A percentile compares a stretch with the other conserved stretches of the same genome.
These are phyloP conservation scores for Talpa occidentalis DNA, from an alignment of 2,113 vertebrate species.

Conservation along the genomic window DNA sequence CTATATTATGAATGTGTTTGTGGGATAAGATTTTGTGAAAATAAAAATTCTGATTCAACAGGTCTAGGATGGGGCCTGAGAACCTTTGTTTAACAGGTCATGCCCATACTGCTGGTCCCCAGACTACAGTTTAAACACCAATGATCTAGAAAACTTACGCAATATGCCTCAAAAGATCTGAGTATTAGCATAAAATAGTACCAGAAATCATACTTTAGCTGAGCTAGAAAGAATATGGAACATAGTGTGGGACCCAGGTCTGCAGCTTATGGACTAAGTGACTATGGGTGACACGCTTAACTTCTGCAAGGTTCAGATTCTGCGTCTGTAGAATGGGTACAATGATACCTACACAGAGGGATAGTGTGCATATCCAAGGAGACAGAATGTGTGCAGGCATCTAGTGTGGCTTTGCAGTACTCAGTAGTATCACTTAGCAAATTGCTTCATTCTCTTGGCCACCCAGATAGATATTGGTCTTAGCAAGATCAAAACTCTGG, in stretches of 20 bases:
- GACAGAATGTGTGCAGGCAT: not conserved
- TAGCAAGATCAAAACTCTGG: not conserved
- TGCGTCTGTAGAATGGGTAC: not conserved
- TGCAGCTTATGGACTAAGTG: not conserved
- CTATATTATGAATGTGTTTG: not conserved
- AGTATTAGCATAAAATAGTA: not conserved
- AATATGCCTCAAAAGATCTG: not conserved
- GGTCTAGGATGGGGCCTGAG: not conserved
- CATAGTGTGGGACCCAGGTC: fast-evolving
- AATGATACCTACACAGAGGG: not conserved
- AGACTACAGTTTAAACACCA: not conserved
- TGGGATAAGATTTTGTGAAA: conserved; percentile 20
- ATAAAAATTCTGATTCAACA: not conserved
- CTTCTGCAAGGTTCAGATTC: not conserved
- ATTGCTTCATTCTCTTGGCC: not conserved
- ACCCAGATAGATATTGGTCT: not conserved
- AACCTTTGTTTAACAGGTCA: not conserved
- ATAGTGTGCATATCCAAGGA: not conserved
- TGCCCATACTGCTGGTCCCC: not conserved
- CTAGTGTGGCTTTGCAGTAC: not conserved
- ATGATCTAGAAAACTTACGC: not conserved
- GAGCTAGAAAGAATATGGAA: not conserved
- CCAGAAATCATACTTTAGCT: fast-evolving
- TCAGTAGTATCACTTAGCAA: not conserved
- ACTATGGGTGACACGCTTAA: not conserved